Evolutionary conservation across 2,797 vertebrate species (phyloP), one percentile per base, ranked within the genome.

Genomic region (Aphelocoma californica): DNA sequence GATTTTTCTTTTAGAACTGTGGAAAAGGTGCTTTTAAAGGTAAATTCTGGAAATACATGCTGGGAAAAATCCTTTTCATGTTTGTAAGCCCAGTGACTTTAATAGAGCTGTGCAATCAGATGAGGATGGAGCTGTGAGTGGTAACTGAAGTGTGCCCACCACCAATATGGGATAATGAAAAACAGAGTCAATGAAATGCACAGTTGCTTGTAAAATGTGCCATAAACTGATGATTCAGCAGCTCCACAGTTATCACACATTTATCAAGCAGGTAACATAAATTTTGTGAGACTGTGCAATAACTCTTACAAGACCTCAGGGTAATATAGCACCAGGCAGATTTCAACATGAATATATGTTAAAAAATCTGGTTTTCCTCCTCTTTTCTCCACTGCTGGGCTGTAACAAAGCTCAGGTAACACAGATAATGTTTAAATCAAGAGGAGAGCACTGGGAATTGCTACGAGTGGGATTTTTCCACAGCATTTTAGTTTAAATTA

Each of bases 181-280:
- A 95, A 14, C 57, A 6, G 56, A 91, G 89, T 64, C 82, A 87
- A 65, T 58, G 72, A 83, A 92, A 92, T 89, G 72, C 86, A 54
- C 57, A 50, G 31, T 66, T 81, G 75, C 82, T 32, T 58, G 71
- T 86, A 67, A 95, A 92, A 83, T 26, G 47, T 71, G 31, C 83
- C 60, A 24, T 2, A 72, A 86, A 58, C 6, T 87, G 93, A 74
- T 95, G 79, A 88, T 89, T 96, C 94, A 91, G 93, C 95, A 94
- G 54, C 82, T 78, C 75, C 40, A 15, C 66, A 7, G 16, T 88
- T 80, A 82, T 14, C 65, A 56, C 40, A 23, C 73, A 62, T 86
- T 93, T 65, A 86, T 93, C 87, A 90, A 66, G 75, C 69, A 92
- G 54, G 87, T 95, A 58, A 89, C 82, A 86, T 87, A 90, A 93